Evolutionary conservation across 2,888 invertebrate genomes (phyloP), one percentile per base, ranked within the genome.

Genomic region (Idaea aversata): DNA sequence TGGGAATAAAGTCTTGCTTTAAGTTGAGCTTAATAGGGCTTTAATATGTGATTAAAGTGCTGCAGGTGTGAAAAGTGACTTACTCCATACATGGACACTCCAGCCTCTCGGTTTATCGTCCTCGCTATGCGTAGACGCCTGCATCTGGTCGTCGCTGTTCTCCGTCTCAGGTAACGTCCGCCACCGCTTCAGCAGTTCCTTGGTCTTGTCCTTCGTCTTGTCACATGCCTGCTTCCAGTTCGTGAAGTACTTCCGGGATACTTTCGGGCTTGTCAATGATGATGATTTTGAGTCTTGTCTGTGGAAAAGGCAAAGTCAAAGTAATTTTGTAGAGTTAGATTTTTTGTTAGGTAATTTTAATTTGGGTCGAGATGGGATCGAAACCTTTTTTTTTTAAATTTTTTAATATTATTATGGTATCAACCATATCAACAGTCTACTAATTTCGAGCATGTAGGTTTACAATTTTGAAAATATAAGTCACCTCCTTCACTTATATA

Each of bases 81-180:
- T 87, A 96, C 96, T 95, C 96, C 96, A 96, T 71, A 96, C 95
- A 82, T 96, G 96, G 34, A 96, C 96, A 78, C 95, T 96, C 96
- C 96, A 96, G n/a, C 95, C 95, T 62, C 94, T 93, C 35, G 93
- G 91, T 62, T 93, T 93, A 38, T 88, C 90, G 7, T 92, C 93
- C 10, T 89, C 87, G 15, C 84, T 84, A 59, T 82, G 79, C 7
- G 82, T 87, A 1, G 87, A 72, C 36, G 87, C 82, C 83, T 88
- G 84, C 88, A 91, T 89, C 74, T 86, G 83, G 70, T 75, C 80
- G 70, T 85, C 86, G 4, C 77, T 79, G 1, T 77, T 86, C 62
- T 94, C 94, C 15, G 93, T 90, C 77, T 95, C 95, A 0, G 95
- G 95, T 67, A 95, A 86, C 5, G 95, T 95, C 76, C 95, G 87